Evolutionary conservation across 2,113 vertebrate genomes (phyloP).

Genomic region (Hyaena hyaena): DNA sequence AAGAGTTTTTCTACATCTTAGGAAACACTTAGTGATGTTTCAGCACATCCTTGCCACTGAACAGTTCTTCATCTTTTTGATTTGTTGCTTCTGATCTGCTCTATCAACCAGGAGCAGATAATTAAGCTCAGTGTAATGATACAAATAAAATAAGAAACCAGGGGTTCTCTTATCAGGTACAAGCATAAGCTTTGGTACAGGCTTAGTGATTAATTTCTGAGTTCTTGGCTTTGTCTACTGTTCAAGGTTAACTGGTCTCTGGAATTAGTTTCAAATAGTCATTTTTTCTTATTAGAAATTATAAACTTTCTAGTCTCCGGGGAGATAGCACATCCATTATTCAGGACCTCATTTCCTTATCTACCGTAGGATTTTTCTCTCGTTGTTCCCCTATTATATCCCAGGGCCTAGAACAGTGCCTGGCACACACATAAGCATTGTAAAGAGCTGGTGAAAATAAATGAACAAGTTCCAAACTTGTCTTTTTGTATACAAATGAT

Average conservation of each 20-base stretch:
- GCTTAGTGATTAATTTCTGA: background rate
- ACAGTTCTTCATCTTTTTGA: background rate
- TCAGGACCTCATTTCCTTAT: background rate
- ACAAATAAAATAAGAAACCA: background rate
- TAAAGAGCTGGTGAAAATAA: background rate
- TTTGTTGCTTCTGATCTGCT: constrained; percentile 49
- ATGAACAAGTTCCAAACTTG: background rate
- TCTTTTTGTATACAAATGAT: background rate
- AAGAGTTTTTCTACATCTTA: background rate
- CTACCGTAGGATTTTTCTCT: background rate
- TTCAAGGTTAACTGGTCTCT: background rate
- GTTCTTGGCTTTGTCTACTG: background rate
- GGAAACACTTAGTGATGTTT: background rate
- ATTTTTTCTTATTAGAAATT: background rate
- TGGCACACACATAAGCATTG: background rate
- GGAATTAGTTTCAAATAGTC: background rate
- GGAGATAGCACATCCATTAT: background rate
- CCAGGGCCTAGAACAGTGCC: background rate
- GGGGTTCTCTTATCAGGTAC: background rate
- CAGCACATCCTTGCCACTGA: background rate
- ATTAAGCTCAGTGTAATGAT: background rate
- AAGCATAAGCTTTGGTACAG: background rate
- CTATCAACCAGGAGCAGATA: constrained; percentile 19
- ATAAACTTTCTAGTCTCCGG: background rate
- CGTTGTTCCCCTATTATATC: background rate